Evolutionary conservation across 1,140 invertebrate genomes (phyloP), one percentile per base, ranked within the genome.

Genomic region (Lasioglossum baleicum): DNA sequence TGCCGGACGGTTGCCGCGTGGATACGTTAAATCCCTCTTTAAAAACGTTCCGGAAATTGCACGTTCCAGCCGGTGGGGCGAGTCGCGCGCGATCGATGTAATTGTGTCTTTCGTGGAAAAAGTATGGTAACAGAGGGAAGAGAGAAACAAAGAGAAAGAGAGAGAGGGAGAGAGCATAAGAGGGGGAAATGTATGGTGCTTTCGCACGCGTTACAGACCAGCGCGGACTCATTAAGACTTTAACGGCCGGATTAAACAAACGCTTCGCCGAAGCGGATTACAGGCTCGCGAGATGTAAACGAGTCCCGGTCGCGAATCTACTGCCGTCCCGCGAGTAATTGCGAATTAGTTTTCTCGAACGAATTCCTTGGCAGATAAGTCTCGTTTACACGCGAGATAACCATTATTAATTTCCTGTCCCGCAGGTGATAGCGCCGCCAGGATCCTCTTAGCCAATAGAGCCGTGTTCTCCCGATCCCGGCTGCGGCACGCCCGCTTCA

Each of bases 331-430:
- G 20, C 53, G 40, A 42, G 58, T 71, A 77, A 77, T 76, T 67
- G 42, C 75, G 56, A 70, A 77, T 77, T 77, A 77, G 68, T 63
- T 77, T 71, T 71, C 68, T 71, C 69, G 15, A 64, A 77, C 68
- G 68, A 77, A 77, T 71, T 71, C 68, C 75, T 44, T 22, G 44
- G 48, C 40, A 40, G 68, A 51, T 77, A 71, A 77, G 70, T 68
- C 51, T 68, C 64, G 67, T 71, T 77, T 64, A 71, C 67, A 71
- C 31, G 51, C 42, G 31, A n/a, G 68, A 71, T 77, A 71, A 77
- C 75, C 51, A 40, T 75, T 68, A 75, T 68, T 75, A 75, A 75
- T 75, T 68, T 75, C 74, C 65, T 68, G 65, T 53, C 15, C 44
- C 13, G 26, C 6, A 10, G 48, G 17, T 22, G 73, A 75, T 42